A percentile compares a stretch with the other conserved stretches of the same genome.
phyloP scores from a whole-genome alignment of 2,888 invertebrate genomes.

The Ennomos quercinarius region DNA sequence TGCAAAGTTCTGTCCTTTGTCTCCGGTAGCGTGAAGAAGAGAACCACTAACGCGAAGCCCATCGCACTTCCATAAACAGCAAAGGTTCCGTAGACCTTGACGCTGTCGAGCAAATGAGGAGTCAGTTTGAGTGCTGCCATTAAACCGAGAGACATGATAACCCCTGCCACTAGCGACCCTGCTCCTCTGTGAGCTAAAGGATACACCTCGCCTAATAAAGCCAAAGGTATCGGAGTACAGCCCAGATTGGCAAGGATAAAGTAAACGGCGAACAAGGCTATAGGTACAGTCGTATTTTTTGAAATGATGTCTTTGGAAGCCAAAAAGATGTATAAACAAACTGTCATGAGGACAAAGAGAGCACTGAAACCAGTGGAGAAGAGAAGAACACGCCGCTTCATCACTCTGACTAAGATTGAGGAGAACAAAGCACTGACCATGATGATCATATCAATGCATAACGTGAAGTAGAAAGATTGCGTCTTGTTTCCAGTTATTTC shows the following conservation, averaged over 20 bases:
- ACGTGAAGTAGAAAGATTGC: constrained; percentile 56
- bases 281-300: too few relatives aligned
- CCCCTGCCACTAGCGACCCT: not conserved
- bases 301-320: too few relatives aligned
- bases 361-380: constrained; percentile 60
- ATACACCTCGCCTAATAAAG: constrained; percentile 66
- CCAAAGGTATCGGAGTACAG: constrained; percentile 64
- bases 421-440: constrained; percentile 55
- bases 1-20: constrained; percentile 87
- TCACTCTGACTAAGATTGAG: constrained; percentile 56
- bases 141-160: too few relatives aligned
- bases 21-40: constrained; percentile 81
- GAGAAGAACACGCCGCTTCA: constrained; percentile 59
- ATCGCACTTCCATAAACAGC: constrained; percentile 48
- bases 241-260: constrained; percentile 63
- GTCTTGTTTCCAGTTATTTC: constrained; percentile 55
- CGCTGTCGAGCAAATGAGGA: constrained; percentile 47
- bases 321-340: not conserved
- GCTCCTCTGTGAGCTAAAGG: constrained; percentile 55
- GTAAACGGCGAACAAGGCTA: too few relatives aligned
- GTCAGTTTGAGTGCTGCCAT: too few relatives aligned
- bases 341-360: constrained; percentile 34
- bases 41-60: constrained; percentile 58
- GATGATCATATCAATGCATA: constrained; percentile 61
- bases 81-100: constrained; percentile 50